A percentile compares a stretch with the other conserved stretches of the same genome.
Evolutionary conservation across 2,888 invertebrate species (phyloP).

Genomic region (Cryptophagus acutangulus): DNA sequence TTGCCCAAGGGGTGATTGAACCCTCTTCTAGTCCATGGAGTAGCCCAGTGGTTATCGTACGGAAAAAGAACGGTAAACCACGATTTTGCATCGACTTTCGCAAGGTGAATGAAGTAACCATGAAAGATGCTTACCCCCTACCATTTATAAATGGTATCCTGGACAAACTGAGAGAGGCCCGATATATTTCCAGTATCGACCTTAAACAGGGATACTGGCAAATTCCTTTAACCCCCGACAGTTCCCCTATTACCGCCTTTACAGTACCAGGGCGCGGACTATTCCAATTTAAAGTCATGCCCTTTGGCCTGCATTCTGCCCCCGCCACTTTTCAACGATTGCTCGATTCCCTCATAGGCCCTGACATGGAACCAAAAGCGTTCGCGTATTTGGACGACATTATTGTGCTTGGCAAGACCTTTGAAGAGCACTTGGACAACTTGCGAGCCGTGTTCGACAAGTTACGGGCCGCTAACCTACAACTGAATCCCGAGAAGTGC

Average conservation of each 20-base stretch:
- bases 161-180: neutral
- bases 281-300: slow-evolving; percentile 33
- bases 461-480: neutral
- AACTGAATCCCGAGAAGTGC: neutral
- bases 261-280: slow-evolving; percentile 30
- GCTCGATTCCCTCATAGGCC: slow-evolving; percentile 28
- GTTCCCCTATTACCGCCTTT: slow-evolving; percentile 30
- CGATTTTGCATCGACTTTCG: too few relatives aligned
- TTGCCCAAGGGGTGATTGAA: too few relatives aligned
- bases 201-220: slow-evolving; percentile 32
- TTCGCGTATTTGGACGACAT: slow-evolving; percentile 3
- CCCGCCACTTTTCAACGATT: slow-evolving; percentile 33
- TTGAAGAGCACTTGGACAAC: neutral
- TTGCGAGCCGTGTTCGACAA: slow-evolving; percentile 10
- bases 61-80: too few relatives aligned
- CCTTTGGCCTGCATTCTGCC: slow-evolving; percentile 33
- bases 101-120: too few relatives aligned
- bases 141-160: too few relatives aligned
- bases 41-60: too few relatives aligned
- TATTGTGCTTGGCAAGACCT: neutral
- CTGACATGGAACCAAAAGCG: neutral
- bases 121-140: too few relatives aligned
- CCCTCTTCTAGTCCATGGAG: too few relatives aligned
- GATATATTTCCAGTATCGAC: slow-evolving; percentile 9
- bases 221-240: slow-evolving; percentile 15